phyloP scores from a whole-genome alignment of 2,113 vertebrate species.

The Tamias sibiricus region DNA sequence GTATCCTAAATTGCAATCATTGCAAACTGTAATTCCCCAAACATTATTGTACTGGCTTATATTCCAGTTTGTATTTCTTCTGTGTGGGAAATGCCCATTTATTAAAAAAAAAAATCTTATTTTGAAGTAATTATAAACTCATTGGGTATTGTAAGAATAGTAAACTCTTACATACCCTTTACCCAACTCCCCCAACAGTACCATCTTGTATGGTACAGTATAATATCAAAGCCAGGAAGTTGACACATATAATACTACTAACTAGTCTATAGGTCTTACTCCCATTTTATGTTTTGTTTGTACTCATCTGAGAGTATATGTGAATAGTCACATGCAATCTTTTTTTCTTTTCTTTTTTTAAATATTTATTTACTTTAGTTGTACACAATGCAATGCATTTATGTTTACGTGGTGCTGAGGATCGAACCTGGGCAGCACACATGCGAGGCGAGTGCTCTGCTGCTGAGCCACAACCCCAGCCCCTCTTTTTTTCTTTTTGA shows the following conservation, averaged over 20 bases:
- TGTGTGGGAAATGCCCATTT: background rate
- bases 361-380: no score
- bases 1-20: slow-evolving; percentile 6
- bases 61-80: background rate
- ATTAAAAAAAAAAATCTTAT: background rate
- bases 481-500: no score
- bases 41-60: background rate
- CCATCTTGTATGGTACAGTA: background rate
- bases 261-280: background rate
- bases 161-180: background rate
- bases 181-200: background rate
- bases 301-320: background rate
- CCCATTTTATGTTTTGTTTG: background rate
- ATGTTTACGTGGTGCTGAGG: no score
- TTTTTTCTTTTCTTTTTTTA: no score
- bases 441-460: no score
- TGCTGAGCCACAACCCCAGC: no score
- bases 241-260: background rate
- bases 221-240: background rate
- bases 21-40: slow-evolving; percentile 30
- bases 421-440: no score
- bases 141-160: background rate
- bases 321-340: background rate
- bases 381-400: no score
- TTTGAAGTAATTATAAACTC: slow-evolving; percentile 13